Conservation (phyloP, 1,140 invertebrate genomes). For the Drosophila asahinai region DNA sequence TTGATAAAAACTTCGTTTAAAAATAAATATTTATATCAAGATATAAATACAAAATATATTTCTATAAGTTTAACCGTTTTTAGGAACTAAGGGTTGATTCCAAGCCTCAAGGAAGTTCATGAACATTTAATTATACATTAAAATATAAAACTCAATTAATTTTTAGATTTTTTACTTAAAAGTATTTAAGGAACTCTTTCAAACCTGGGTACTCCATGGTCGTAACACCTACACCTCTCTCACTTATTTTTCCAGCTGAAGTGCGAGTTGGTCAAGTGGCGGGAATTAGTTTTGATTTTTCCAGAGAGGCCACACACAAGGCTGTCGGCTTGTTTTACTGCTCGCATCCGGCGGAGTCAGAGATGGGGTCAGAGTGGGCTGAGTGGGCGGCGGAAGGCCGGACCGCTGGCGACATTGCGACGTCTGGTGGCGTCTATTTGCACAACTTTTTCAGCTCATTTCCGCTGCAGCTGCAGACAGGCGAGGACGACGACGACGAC, state of each 20-base stretch:
- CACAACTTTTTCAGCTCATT: conserved; percentile 82
- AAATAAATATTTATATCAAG: no score
- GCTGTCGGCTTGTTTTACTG: conserved; percentile 80
- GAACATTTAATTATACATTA: no score
- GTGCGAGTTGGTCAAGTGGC: conserved; percentile 43
- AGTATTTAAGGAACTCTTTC: background rate
- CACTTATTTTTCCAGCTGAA: conserved; percentile 12
- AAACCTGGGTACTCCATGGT: background rate
- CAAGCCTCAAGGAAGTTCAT: no score
- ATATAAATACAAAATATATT: no score
- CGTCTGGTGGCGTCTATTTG: conserved; percentile 73
- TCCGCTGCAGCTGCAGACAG: conserved; percentile 71
- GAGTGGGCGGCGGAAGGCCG: background rate
- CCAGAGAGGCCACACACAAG: conserved; percentile 29
- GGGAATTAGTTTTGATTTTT: conserved; percentile 56
- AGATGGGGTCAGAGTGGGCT: background rate
- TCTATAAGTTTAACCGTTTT: no score
- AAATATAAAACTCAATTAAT: no score
- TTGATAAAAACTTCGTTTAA: no score
- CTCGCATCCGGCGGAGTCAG: conserved; percentile 62
- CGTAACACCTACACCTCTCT: background rate
- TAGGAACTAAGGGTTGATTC: no score
- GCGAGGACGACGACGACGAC: conserved; percentile 1
- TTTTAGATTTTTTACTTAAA: background rate
- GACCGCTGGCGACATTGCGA: conserved; percentile 54